Evolutionary conservation across 2,888 invertebrate genomes (phyloP).

Genomic region (Fragum whitleyi): DNA sequence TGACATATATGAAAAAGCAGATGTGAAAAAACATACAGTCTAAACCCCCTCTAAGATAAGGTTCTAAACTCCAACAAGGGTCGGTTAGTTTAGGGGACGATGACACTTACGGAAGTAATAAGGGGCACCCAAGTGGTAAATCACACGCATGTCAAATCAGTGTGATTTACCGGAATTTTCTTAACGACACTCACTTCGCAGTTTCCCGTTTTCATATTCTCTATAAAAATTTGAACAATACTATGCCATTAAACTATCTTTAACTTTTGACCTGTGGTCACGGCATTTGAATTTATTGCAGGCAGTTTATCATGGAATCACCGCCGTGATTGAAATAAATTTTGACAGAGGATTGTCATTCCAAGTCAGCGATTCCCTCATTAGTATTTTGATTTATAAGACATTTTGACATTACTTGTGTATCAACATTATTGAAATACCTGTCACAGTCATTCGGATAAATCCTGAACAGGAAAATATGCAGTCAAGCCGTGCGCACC

Average conservation of each 20-base stretch:
- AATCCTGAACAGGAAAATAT: slow-evolving; percentile 32
- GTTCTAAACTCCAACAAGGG: too few species aligned
- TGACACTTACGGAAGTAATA: background rate
- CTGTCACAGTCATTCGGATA: slow-evolving; percentile 58
- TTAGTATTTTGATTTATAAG: slow-evolving; percentile 60
- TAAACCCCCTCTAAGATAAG: too few species aligned
- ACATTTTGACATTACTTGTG: slow-evolving; percentile 56
- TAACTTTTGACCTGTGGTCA: slow-evolving; percentile 28
- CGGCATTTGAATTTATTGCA: slow-evolving; percentile 22
- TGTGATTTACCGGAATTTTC: slow-evolving; percentile 1
- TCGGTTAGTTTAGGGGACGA: too few species aligned
- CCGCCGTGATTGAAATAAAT: slow-evolving; percentile 32
- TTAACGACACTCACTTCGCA: background rate
- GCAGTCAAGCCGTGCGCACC: slow-evolving; percentile 29
- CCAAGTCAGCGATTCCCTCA: slow-evolving; percentile 30
- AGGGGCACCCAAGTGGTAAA: slow-evolving; percentile 1
- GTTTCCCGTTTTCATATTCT: background rate
- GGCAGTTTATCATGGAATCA: background rate
- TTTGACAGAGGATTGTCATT: slow-evolving; percentile 22
- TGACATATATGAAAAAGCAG: too few species aligned
- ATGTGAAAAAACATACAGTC: too few species aligned
- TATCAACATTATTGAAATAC: slow-evolving; percentile 57
- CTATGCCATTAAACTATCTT: slow-evolving; percentile 14
- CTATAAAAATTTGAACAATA: slow-evolving; percentile 13
- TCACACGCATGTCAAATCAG: background rate